Evolutionary conservation across 2,797 vertebrate species (phyloP).

Genomic region (Sebastes taczanowskii): DNA sequence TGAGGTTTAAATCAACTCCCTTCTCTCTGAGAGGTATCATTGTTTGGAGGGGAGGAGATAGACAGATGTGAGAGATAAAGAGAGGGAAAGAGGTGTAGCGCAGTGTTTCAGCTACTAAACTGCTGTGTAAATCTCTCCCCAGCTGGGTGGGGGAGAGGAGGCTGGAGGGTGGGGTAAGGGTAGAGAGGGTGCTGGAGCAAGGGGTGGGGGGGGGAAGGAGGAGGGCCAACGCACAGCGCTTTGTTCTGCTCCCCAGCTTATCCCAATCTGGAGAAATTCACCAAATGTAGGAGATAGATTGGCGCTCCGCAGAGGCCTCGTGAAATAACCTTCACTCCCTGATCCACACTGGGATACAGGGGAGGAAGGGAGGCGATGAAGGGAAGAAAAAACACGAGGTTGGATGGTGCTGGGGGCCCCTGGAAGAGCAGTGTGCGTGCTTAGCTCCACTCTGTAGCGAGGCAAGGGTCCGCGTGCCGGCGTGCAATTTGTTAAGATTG

Average conservation of each 20-base stretch:
- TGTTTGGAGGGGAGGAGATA: slow-evolving; percentile 55
- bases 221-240: slow-evolving; percentile 73
- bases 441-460: slow-evolving; percentile 87
- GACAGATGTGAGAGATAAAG: slow-evolving; percentile 52
- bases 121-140: slow-evolving; percentile 89
- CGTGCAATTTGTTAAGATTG: slow-evolving; percentile 86
- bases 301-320: slow-evolving; percentile 85
- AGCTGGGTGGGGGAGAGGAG: slow-evolving; percentile 83
- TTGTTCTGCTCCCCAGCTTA: slow-evolving; percentile 89
- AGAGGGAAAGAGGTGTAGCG: slow-evolving; percentile 43
- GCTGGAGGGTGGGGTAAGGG: slow-evolving; percentile 40
- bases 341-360: slow-evolving; percentile 83
- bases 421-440: slow-evolving; percentile 76
- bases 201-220: slow-evolving; percentile 5
- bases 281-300: slow-evolving; percentile 91
- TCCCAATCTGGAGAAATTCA: slow-evolving; percentile 91
- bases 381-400: neutral
- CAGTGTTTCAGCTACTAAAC: slow-evolving; percentile 86
- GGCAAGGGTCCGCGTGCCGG: slow-evolving; percentile 82
- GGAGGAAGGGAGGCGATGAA: neutral
- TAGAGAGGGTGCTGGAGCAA: slow-evolving; percentile 50
- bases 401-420: slow-evolving; percentile 82
- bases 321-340: slow-evolving; percentile 90
- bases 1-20: slow-evolving; percentile 68
- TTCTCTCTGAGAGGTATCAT: slow-evolving; percentile 51